Evolutionary conservation across 2,888 invertebrate genomes (phyloP).

Genomic region (Cynaeus angustus): DNA sequence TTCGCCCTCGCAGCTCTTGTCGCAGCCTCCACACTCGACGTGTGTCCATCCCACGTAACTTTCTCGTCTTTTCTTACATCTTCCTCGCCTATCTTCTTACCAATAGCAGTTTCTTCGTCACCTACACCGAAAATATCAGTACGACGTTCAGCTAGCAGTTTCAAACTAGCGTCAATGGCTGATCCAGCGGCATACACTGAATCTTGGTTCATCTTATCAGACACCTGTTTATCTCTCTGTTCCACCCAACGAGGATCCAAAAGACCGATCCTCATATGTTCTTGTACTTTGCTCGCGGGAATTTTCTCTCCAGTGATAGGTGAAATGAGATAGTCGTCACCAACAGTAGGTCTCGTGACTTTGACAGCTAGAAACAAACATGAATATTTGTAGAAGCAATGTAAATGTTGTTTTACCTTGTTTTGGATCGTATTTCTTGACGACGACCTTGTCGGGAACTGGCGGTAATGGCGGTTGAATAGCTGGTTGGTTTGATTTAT

Average conservation of each 20-base stretch:
- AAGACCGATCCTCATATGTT: constrained; percentile 97
- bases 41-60: constrained; percentile 99
- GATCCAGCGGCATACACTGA: constrained; percentile 87
- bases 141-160: constrained; percentile 97
- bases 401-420: constrained; percentile 72
- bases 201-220: constrained; percentile 94
- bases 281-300: constrained; percentile 96
- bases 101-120: constrained; percentile 98
- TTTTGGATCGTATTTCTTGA: constrained; percentile 98
- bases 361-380: constrained; percentile 69
- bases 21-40: constrained; percentile 96
- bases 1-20: constrained; percentile 95
- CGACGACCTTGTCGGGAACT: constrained; percentile 92
- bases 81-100: constrained; percentile 96
- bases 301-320: constrained; percentile 99
- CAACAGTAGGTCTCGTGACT: constrained; percentile 77
- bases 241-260: constrained; percentile 98
- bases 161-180: constrained; percentile 96
- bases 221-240: constrained; percentile 94
- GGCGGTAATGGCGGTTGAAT: constrained; percentile 85
- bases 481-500: constrained; percentile 66
- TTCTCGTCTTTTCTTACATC: constrained; percentile 90
- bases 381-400: constrained; percentile 3
- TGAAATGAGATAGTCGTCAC: constrained; percentile 95
- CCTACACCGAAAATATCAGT: constrained; percentile 99